Evolutionary conservation across 2,888 invertebrate genomes (phyloP), one percentile per base, ranked within the genome.

Genomic region (Euphydryas editha): DNA sequence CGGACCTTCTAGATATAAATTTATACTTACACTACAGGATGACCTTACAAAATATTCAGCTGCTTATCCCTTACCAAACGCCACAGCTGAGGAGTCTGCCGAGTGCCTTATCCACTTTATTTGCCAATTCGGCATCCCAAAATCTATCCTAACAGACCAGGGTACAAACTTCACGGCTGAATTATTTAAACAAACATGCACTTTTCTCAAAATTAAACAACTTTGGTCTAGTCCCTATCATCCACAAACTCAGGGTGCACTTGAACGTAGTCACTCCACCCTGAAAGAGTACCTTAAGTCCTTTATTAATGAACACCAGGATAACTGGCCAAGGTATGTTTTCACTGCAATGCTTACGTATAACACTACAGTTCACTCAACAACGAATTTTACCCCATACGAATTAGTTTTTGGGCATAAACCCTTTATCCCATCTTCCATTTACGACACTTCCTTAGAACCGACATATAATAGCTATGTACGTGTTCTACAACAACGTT

Each of bases 361-460:
- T 18, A 46, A 46, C 17, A 46, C 46, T 18, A 18, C 17, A 2
- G 21, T 21, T 5, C 24, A 49, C 13, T 17, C 20, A 11, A 49
- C 49, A 10, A 49, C 49, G 3, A 15, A 20, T 21, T 20, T 20
- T 11, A 20, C 10, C 7, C 18, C 47, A 15, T 47, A 20, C 18
- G 44, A 44, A n/a, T 15, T 44, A 44, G 44, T 44, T 44, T 44
- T 44, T 44, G 44, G 44, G 2, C 44, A 44, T 15, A 44, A 44
- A n/a, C 44, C 44, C 15, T 44, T 44, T 6, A 44, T 44, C 5
- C 44, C 44, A 2, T 5, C 10, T n/a, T 44, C 44, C 1, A 46
- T 46, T 46, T 18, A 46, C 18, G 18, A 18, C 4, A 17, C 6
- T 10, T 8, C 5, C 10, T n/a, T 15, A n/a, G 18, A 46, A 8